phyloP scores from a whole-genome alignment of 2,888 invertebrate species.

The Lycocerus yunnanus region DNA sequence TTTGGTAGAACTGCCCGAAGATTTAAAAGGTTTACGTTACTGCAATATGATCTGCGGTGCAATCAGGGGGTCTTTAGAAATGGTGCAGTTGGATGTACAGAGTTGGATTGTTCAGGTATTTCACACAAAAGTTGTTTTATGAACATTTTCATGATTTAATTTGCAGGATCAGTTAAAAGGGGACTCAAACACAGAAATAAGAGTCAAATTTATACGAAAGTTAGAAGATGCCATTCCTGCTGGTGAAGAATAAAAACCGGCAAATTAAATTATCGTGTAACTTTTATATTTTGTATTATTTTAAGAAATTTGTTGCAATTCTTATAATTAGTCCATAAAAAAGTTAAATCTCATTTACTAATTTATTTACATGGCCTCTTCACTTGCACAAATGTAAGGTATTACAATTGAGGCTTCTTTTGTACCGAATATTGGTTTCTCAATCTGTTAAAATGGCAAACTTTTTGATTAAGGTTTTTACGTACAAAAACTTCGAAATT shows the following conservation, averaged over 20 bases:
- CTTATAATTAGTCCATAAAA: neutral
- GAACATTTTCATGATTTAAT: constrained; percentile 2
- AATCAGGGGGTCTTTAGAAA: constrained; percentile 93
- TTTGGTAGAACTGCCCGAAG: constrained; percentile 93
- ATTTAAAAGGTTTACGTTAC: constrained; percentile 82
- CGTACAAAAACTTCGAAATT: neutral
- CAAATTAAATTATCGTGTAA: neutral
- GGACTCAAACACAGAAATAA: constrained; percentile 89
- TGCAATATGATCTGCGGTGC: constrained; percentile 91
- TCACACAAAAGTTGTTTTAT: neutral
- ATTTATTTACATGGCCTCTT: too few relatives aligned
- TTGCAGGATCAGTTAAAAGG: constrained; percentile 92
- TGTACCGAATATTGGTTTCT: too few relatives aligned
- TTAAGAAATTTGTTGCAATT: neutral
- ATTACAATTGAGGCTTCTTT: too few relatives aligned
- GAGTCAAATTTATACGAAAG: constrained; percentile 92
- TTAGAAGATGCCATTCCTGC: constrained; percentile 98
- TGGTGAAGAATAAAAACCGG: constrained; percentile 87
- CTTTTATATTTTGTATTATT: neutral
- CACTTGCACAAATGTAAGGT: too few relatives aligned
- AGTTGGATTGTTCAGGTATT: constrained; percentile 83
- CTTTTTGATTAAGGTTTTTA: neutral
- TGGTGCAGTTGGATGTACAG: constrained; percentile 96
- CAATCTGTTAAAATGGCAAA: neutral
- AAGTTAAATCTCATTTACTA: too few relatives aligned